Evolutionary conservation across 2,888 invertebrate species (phyloP), one percentile per base, ranked within the genome.

Genomic region (Pollenia labialis): DNA sequence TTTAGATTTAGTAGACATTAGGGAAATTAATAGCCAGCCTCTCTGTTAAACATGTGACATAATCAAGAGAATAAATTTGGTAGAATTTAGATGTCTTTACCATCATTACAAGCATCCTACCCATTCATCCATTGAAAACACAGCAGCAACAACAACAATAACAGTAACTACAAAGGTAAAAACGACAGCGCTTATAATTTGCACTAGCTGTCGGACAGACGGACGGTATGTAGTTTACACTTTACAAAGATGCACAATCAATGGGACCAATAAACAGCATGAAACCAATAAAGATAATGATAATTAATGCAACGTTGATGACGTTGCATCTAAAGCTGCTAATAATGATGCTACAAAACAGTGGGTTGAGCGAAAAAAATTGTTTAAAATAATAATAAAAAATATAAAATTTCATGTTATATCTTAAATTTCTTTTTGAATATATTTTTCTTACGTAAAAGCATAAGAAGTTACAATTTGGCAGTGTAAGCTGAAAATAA

Each of bases 201-300:
- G 60, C 52, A 62, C 68, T 14, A 12, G 64, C 58, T 69, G 23
- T 56, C 62, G 40, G 32, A 71, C 52, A 11, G 62, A 72, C n/a
- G 42, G 7, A 48, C 46, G 40, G 18, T 2, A 77, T 32, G 76
- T 69, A 82, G 69, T 82, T 82, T 50, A 76, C 66, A 74, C 40
- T 75, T 74, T 52, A 69, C 32, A 77, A 68, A 71, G 69, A 75
- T 71, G 54, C 50, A 81, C 68, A 72, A 77, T 85, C 52, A 81
- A 74, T 85, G 76, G 46, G 77, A 72, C 72, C 85, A 74, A 68
- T 64, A 50, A 66, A 76, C 62, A 82, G 60, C 68, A n/a, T 68
- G 68, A 72, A 40, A 32, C 32, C 23, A 50, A 77, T 69, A 23
- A 11, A 16, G 46, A 77, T 50, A 16, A 50, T 66, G 32, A 76